phyloP scores from a whole-genome alignment of 1,140 invertebrate species.

The Lordiphosa collinella region DNA sequence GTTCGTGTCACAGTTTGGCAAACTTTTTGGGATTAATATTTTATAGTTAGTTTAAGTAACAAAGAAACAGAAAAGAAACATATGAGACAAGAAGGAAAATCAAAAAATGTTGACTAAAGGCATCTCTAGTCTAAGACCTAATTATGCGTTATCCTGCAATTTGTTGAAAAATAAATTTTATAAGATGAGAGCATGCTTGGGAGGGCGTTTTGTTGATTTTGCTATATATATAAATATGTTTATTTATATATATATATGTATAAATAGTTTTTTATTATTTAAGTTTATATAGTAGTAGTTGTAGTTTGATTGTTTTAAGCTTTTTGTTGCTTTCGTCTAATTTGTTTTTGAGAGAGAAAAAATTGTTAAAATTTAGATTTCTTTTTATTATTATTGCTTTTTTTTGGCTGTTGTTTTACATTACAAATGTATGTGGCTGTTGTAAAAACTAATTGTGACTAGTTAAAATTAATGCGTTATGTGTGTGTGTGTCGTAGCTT shows the following conservation, averaged over 20 bases:
- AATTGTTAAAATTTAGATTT: conserved; percentile 29
- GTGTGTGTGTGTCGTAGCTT: conserved; percentile 1
- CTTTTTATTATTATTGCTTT: conserved; percentile 44
- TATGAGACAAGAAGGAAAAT: conserved; percentile 26
- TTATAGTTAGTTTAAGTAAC: conserved; percentile 1
- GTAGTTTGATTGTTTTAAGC: background rate
- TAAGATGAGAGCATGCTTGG: conserved; percentile 79
- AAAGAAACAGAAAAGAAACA: conserved; percentile 13
- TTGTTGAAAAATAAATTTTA: conserved; percentile 57
- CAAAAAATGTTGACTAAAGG: conserved; percentile 23
- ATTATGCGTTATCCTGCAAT: conserved; percentile 23
- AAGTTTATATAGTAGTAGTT: conserved; percentile 1
- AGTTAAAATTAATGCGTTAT: conserved; percentile 35
- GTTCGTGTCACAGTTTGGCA: no score
- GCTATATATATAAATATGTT: conserved; percentile 27
- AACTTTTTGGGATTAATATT: no score
- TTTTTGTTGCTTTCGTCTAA: no score
- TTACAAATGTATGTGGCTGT: conserved; percentile 3
- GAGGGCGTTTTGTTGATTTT: conserved; percentile 62
- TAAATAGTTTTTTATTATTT: conserved; percentile 14
- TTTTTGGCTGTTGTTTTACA: conserved; percentile 27
- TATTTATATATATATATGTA: conserved; percentile 15
- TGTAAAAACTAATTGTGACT: conserved; percentile 63
- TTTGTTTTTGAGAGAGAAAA: no score
- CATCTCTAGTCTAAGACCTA: conserved; percentile 56